These are phyloP conservation scores for Sus cebifrons DNA, from an alignment of 2,797 vertebrate genomes.

Conservation along the genomic window DNA sequence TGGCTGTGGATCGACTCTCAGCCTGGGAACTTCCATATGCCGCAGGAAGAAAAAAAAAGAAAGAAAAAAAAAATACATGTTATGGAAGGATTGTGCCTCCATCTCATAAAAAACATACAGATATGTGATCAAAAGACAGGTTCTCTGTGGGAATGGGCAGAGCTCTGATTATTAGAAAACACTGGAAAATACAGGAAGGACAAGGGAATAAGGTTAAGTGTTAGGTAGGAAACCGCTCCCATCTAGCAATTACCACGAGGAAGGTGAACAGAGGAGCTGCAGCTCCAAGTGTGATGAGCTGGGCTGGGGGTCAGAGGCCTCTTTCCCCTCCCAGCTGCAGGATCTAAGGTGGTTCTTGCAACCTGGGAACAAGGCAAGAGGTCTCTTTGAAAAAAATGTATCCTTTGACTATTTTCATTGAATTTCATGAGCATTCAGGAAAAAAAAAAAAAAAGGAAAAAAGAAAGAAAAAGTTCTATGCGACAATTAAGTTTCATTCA, in stretches of 20 bases:
- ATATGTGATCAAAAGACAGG: background rate
- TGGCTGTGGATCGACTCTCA: no score
- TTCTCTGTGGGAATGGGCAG: background rate
- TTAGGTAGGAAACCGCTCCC: background rate
- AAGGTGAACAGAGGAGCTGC: no score
- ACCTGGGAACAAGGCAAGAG: background rate
- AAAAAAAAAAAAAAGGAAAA: background rate
- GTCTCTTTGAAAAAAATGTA: background rate
- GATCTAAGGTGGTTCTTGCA: background rate
- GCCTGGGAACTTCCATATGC: no score
- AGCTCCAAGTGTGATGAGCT: rapidly evolving
- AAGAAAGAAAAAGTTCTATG: background rate
- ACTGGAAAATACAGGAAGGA: background rate
- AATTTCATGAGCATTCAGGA: background rate
- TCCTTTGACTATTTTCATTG: background rate
- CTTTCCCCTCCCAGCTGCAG: background rate
- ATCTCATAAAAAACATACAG: background rate
- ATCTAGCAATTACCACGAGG: background rate
- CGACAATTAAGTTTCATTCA: background rate
- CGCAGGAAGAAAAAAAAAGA: no score
- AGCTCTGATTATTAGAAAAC: background rate
- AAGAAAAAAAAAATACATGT: no score
- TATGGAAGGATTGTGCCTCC: background rate
- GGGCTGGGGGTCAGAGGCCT: rapidly evolving
- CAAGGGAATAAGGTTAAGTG: background rate